Conservation (phyloP, 2,888 invertebrate genomes). For the Gnatocerus cornutus region DNA sequence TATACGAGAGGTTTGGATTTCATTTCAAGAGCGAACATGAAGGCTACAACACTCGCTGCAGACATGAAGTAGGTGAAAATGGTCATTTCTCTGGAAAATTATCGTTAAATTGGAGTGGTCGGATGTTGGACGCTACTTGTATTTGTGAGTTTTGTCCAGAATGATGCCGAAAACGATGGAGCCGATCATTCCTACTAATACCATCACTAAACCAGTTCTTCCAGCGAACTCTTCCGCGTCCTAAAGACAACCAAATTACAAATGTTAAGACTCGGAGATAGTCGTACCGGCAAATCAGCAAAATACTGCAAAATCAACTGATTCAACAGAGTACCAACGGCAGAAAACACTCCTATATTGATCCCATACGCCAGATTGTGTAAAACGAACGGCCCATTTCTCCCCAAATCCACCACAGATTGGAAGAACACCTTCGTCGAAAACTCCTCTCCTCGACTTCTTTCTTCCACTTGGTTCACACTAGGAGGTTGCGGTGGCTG, state of each 20-base stretch:
- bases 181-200: constrained; percentile 93
- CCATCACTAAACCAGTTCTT: constrained; percentile 90
- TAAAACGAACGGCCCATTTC: constrained; percentile 85
- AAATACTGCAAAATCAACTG: constrained; percentile 88
- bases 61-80: constrained; percentile 55
- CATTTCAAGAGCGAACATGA: constrained; percentile 58
- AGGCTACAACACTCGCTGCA: constrained; percentile 53
- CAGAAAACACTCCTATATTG: constrained; percentile 96
- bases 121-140: too few species aligned
- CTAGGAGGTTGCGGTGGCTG: constrained; percentile 76
- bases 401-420: constrained; percentile 82
- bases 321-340: constrained; percentile 93
- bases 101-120: neutral
- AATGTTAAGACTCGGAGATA: neutral
- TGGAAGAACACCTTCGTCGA: constrained; percentile 75
- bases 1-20: constrained; percentile 57
- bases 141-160: constrained; percentile 93
- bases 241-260: constrained; percentile 63
- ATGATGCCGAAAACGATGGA: constrained; percentile 92
- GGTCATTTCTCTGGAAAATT: constrained; percentile 55
- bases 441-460: constrained; percentile 71
- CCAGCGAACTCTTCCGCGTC: constrained; percentile 85
- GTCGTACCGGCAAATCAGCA: constrained; percentile 73
- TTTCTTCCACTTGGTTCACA: constrained; percentile 72
- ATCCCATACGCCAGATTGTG: constrained; percentile 90